Evolutionary conservation across 2,113 vertebrate species (phyloP).

Genomic region (Tenrec ecaudatus): DNA sequence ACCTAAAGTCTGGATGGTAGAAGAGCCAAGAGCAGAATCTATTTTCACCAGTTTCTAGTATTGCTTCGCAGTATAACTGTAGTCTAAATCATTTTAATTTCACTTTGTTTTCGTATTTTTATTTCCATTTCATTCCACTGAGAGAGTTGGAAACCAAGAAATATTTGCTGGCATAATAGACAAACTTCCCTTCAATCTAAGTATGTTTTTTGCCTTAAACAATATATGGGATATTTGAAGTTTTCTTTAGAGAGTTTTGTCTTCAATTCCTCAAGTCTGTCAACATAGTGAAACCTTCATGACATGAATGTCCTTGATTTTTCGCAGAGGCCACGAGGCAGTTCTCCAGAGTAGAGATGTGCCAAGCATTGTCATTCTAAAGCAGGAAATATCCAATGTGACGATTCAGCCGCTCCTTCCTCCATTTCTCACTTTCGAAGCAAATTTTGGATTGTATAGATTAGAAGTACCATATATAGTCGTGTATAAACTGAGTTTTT

Average conservation of each 20-base stretch:
- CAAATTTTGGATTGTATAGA: background rate
- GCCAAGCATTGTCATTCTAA: background rate
- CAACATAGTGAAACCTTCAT: background rate
- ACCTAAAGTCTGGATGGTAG: background rate
- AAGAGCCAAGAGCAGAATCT: background rate
- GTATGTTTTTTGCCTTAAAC: background rate
- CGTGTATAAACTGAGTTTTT: too few species aligned
- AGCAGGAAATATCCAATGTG: background rate
- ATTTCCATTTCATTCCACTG: background rate
- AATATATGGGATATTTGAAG: background rate
- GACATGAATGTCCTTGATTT: background rate
- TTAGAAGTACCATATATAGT: too few species aligned
- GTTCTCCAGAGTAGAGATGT: background rate
- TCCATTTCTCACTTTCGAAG: background rate
- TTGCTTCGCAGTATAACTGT: background rate
- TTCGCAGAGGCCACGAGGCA: background rate
- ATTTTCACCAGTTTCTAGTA: background rate
- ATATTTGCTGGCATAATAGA: background rate
- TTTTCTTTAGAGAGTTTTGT: background rate
- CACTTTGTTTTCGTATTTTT: too few species aligned
- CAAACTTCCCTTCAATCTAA: background rate
- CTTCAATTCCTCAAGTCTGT: background rate
- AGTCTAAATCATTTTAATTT: too few species aligned
- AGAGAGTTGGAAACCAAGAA: background rate
- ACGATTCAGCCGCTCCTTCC: background rate